Base-by-base conservation (phyloP, 2,113 vertebrate species). In the Anas platyrhynchos region DNA sequence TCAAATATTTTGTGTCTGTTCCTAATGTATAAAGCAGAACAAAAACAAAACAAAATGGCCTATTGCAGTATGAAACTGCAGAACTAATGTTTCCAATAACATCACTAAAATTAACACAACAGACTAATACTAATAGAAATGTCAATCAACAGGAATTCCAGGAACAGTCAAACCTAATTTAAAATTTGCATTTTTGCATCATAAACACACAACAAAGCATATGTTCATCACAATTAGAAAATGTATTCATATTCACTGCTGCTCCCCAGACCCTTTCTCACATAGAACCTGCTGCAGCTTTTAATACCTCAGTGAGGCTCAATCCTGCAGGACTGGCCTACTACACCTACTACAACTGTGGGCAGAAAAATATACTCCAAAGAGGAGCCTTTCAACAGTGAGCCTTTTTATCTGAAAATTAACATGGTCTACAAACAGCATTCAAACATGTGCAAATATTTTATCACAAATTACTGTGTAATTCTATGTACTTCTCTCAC, bases 41-140 rank as follows among this genome's bases (percentile, higher is more conserved):
- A 14, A 7, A 3, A 8, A 8, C 23, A 8, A 63, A 34, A 17
- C 6, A 25, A 0, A 10, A 34, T 2, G 8, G 31, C 7, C 27
- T 88, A 5, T 29, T 78, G 46, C 69, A 81, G 22, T 20, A 5
- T 54, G 68, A 75, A 36, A 38, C 38, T 71, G 25, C 84, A 89
- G 67, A 83, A 69, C 69, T 63, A 68, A 89, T 46, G 10, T 69
- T 89, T 89, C 44, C 71, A 87, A 69, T 26, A 76, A 11, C 36
- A 26, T 5, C 32, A 55, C 31, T 66, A 62, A 82, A 83, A 83
- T 58, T n/a, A 77, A 83, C 32, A 61, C 36, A 77, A 83, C 29
- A 56, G 34, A 72, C 21, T 65, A 48, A 54, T 23, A 46, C 21
- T 65, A 48, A 54, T 23, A 43, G 14, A 83, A 91, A 52, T 3